Percentiles rank a stretch among this genome's conserved stretches.
Conservation (phyloP, 1,140 invertebrate species). For the Zaprionus camerounensis region DNA sequence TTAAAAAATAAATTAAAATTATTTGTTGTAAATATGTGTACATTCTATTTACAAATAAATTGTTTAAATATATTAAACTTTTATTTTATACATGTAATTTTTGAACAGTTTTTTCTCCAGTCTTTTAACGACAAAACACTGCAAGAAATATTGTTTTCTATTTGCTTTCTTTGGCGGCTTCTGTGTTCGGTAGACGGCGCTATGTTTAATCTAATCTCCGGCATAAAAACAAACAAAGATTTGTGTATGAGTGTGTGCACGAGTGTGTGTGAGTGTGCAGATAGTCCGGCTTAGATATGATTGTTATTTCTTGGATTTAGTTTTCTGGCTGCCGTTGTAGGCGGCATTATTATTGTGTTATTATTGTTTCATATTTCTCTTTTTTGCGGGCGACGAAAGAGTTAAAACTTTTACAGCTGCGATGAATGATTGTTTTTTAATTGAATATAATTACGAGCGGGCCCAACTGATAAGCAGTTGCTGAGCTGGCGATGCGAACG, state of each 20-base stretch:
- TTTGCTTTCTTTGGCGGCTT: slow-evolving; percentile 39
- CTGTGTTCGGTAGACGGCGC: slow-evolving; percentile 42
- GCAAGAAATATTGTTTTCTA: slow-evolving; percentile 7
- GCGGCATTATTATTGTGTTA: slow-evolving; percentile 23
- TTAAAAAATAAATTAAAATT: slow-evolving; percentile 3
- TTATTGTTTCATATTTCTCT: slow-evolving; percentile 8
- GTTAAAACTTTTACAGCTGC: slow-evolving; percentile 46
- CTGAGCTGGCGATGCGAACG: slow-evolving; percentile 4
- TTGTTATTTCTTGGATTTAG: slow-evolving; percentile 42
- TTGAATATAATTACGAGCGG: slow-evolving; percentile 57
- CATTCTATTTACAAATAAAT: no score
- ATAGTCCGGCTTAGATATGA: slow-evolving; percentile 58
- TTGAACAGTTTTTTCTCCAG: no score
- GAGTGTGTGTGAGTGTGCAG: slow-evolving; percentile 15
- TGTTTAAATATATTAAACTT: no score
- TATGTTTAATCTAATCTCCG: slow-evolving; percentile 74
- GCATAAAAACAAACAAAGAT: slow-evolving; percentile 48
- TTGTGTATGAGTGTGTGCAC: background rate
- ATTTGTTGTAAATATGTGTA: background rate
- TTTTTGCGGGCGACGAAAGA: slow-evolving; percentile 45
- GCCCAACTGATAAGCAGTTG: slow-evolving; percentile 36
- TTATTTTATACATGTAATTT: no score
- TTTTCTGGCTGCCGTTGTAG: slow-evolving; percentile 39
- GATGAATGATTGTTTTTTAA: slow-evolving; percentile 74
- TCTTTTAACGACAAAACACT: background rate